phyloP scores from a whole-genome alignment of 2,797 vertebrate species.

The Pangasius larnaudii region DNA sequence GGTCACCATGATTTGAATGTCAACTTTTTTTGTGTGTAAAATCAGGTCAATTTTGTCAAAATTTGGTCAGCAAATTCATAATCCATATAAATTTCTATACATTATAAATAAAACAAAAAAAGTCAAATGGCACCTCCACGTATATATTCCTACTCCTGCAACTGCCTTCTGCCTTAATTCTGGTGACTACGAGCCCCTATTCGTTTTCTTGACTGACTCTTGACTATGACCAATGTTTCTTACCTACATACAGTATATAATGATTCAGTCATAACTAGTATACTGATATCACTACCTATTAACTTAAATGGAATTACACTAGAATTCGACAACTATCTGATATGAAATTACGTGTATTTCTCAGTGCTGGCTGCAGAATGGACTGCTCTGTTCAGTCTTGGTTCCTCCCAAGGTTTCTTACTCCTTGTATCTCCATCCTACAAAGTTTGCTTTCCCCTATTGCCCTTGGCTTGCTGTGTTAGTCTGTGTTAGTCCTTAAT shows the following conservation, averaged over 20 bases:
- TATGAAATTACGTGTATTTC: not conserved
- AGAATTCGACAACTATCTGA: not conserved
- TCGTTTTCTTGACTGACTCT: not conserved
- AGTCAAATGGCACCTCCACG: not conserved
- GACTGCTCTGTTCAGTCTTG: not conserved
- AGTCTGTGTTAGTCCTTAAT: not conserved
- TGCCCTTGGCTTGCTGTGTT: not conserved
- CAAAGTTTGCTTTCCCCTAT: not conserved
- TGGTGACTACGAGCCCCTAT: not conserved
- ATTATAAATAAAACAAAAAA: not conserved
- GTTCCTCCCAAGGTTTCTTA: not conserved
- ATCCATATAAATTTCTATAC: constrained; percentile 16
- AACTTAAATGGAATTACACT: not conserved
- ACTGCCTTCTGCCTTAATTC: not conserved
- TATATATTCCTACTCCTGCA: not conserved
- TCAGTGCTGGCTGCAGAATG: not conserved
- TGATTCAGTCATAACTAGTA: too few species aligned
- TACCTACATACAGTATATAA: not conserved
- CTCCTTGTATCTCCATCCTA: not conserved
- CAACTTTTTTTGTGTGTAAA: not conserved
- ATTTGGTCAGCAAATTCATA: constrained; percentile 18
- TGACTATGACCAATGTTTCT: not conserved
- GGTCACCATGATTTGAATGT: not conserved
- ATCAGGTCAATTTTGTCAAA: too few species aligned
- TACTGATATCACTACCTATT: not conserved